Percentiles rank a stretch among this genome's conserved stretches.
Conservation (phyloP, 2,113 vertebrate species). For the Scopus umbretta region DNA sequence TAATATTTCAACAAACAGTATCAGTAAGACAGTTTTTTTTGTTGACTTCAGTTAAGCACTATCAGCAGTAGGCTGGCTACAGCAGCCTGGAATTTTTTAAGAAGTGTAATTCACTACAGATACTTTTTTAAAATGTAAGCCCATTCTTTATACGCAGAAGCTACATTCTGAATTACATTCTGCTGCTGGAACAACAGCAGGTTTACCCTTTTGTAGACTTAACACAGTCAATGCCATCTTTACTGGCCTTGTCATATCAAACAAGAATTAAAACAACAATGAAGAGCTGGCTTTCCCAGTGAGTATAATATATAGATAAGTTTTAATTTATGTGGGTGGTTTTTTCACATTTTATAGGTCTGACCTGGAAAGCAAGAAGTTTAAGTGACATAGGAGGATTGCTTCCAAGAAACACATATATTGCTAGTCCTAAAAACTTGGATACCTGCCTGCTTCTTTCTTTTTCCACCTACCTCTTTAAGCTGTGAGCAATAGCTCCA, state of each 20-base stretch:
- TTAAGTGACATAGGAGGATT: neutral
- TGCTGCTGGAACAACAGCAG: neutral
- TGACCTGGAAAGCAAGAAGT: neutral
- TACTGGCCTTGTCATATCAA: neutral
- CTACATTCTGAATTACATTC: neutral
- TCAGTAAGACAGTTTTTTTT: conserved; percentile 30
- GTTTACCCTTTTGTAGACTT: neutral
- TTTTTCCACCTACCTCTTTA: neutral
- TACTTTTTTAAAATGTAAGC: neutral
- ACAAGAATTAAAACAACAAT: neutral
- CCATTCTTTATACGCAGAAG: neutral
- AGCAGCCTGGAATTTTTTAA: conserved; percentile 6
- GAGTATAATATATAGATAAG: neutral
- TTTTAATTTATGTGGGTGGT: neutral
- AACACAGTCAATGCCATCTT: neutral
- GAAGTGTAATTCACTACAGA: conserved; percentile 23
- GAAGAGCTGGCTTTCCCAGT: neutral
- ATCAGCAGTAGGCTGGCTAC: conserved; percentile 8
- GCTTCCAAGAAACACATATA: neutral
- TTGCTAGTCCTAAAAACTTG: neutral
- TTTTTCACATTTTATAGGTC: neutral
- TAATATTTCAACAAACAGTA: conserved; percentile 59
- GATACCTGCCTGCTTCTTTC: neutral
- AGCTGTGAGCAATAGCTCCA: neutral
- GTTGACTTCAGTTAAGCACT: conserved; percentile 53